Conservation (phyloP, 1,140 invertebrate genomes). For the Scaptomyza hsui region DNA sequence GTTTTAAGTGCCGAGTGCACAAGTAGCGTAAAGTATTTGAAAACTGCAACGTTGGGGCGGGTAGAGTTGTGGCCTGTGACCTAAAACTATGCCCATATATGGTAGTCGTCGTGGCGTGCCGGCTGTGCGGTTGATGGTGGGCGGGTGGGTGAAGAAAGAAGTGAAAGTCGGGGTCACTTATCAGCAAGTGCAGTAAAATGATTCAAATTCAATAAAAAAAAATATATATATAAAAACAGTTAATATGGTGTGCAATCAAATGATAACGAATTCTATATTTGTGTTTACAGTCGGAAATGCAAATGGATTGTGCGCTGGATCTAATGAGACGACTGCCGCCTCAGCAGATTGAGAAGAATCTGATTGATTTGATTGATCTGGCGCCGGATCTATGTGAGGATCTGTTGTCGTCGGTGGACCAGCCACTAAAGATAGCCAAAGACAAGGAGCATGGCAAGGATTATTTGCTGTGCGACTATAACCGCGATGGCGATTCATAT, state of each 20-base stretch:
- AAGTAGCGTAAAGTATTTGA: not conserved
- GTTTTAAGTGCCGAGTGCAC: not conserved
- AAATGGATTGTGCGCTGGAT: constrained; percentile 99
- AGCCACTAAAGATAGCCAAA: constrained; percentile 98
- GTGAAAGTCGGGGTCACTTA: constrained; percentile 38
- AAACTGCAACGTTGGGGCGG: constrained; percentile 3
- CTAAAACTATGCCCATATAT: constrained; percentile 72
- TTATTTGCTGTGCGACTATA: constrained; percentile 99
- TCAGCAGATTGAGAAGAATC: constrained; percentile 99
- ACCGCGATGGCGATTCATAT: constrained; percentile 99
- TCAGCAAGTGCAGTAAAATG: constrained; percentile 39
- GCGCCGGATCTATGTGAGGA: constrained; percentile 98
- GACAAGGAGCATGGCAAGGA: constrained; percentile 98
- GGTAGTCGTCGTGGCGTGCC: constrained; percentile 60
- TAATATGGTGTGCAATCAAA: not conserved
- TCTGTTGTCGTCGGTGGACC: constrained; percentile 98
- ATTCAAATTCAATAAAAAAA: constrained; percentile 38
- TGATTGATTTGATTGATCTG: constrained; percentile 98
- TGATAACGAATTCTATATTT: not conserved
- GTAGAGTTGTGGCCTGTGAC: constrained; percentile 22
- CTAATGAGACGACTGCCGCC: constrained; percentile 99
- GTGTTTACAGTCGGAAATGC: constrained; percentile 94
- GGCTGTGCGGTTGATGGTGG: constrained; percentile 16
- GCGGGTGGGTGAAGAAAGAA: not conserved
- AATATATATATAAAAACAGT: no score